Evolutionary conservation across 2,113 vertebrate species (phyloP), one percentile per base, ranked within the genome.

Genomic region (Macroglossus sobrinus): DNA sequence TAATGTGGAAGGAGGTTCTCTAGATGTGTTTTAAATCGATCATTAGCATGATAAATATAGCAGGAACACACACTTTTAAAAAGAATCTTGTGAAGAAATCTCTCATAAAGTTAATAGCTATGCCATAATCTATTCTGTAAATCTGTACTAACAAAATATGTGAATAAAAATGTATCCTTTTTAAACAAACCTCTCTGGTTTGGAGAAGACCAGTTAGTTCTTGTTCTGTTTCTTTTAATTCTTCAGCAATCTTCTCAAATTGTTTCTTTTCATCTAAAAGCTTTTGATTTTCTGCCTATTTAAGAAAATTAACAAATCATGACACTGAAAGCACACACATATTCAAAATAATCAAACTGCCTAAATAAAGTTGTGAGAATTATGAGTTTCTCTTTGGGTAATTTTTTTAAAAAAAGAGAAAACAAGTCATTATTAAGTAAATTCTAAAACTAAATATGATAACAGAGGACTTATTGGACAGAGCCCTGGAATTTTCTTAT

Each of bases 151-250:
- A 94, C 30, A 93, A 93, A 93, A 95, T 38, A 84, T 57, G 40
- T 80, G 68, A 95, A 93, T 12, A 97, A 89, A 94, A 78, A 24
- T 30, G 45, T 82, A 24, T 35, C 14, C 87, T 86, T 86, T 91
- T 74, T 91, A 90, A 92, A 93, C 96, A 95, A 94, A 99, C 99
- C 99, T 99, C 98, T 98, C 94, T 98, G 63, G 96, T 89, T 88
- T 97, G 89, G 45, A 97, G 96, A 95, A 94, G 96, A 53, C 98
- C 97, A 86, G 98, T 98, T n/a, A 97, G 95, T 86, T 99, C 94
- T 68, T 98, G 95, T 95, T 98, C 97, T 96, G 96, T 98, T 82
- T 97, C 97, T 97, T 98, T 97, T 97, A 98, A 95, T 92, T 98
- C 98, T 98, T 98, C 98, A 97, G 97, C 81, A 87, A 97, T 94